Base-by-base conservation (phyloP, 2,888 invertebrate genomes). In the Euphydryas editha region DNA sequence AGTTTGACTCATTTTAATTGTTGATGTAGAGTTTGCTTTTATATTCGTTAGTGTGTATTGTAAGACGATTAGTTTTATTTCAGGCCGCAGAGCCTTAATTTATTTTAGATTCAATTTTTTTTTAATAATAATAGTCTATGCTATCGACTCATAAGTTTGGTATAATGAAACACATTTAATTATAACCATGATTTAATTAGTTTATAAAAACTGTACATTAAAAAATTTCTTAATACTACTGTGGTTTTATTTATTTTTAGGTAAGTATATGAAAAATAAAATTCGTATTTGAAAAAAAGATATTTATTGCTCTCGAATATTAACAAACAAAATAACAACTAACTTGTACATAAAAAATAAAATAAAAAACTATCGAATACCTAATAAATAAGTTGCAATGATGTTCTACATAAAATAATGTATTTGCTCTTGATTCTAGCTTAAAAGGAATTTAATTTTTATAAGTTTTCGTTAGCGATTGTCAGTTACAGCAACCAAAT, bases 171-270 rank as follows among this genome's bases (percentile, higher is more conserved):
- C 68, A 68, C 67, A 70, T 73, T 67, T 63, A 59, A 68, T 60
- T 47, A 42, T 51, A 62, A 36, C 65, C 42, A 51, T 60, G 30
- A 59, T 44, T 54, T 67, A 58, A 61, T 62, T 66, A 58, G 37
- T 58, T 17, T 47, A 64, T 21, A 42, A 61, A 46, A 59, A 63
- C 30, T 67, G 47, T 39, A 42, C 59, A 67, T 58, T 68, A 58
- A 63, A 70, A 63, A 39, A 79, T 78, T 79, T 78, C 75, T 70
- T 78, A 76, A 59, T 64, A 18, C 62, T 57, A 72, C 20, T 76
- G 82, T 81, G 18, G 54, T 61, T 61, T 61, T 44, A 24, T 42
- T 83, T 78, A 80, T 82, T 82, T 71, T 56, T 6, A 30, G 30
- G 30, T 30, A 24, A 24, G n/a, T 37, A 42, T 17, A 21, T 37